Conservation (phyloP, 1,140 invertebrate species). For the Lerema accius region DNA sequence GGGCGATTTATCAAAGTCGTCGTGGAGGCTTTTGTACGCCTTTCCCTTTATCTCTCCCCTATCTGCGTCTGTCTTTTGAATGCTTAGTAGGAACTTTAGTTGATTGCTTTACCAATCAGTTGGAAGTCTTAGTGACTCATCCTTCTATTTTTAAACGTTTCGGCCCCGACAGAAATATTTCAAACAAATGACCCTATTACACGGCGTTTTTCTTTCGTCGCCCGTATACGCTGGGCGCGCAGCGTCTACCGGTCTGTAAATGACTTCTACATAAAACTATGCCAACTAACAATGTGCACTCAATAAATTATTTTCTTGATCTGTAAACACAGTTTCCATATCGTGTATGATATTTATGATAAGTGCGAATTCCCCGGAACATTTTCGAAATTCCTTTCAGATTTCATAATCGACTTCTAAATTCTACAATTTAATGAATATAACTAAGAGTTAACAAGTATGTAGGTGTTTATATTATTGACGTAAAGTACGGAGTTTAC, state of each 20-base stretch:
- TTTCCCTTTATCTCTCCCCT: conserved; percentile 23
- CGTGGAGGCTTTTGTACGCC: conserved; percentile 23
- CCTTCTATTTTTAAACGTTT: conserved; percentile 11
- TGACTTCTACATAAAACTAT: conserved; percentile 13
- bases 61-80: conserved; percentile 5
- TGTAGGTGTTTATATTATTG: too few relatives aligned
- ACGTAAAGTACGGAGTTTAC: too few relatives aligned
- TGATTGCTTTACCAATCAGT: conserved; percentile 15
- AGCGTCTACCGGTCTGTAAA: conserved; percentile 31
- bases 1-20: conserved; percentile 33
- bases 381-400: conserved; percentile 1
- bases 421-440: too few relatives aligned
- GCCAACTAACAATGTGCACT: not conserved
- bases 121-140: conserved; percentile 14
- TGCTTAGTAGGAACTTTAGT: conserved; percentile 10
- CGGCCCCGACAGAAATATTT: conserved; percentile 21
- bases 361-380: conserved; percentile 1
- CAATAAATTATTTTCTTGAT: conserved; percentile 3
- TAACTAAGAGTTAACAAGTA: too few relatives aligned
- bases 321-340: conserved; percentile 1
- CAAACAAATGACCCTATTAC: conserved; percentile 38
- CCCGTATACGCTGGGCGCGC: conserved; percentile 27
- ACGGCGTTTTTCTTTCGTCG: conserved; percentile 33
- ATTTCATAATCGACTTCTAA: too few relatives aligned
- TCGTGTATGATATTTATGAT: conserved; percentile 11